Evolutionary conservation across 2,888 invertebrate genomes (phyloP), one percentile per base, ranked within the genome.

Genomic region (Chalcis sispes): DNA sequence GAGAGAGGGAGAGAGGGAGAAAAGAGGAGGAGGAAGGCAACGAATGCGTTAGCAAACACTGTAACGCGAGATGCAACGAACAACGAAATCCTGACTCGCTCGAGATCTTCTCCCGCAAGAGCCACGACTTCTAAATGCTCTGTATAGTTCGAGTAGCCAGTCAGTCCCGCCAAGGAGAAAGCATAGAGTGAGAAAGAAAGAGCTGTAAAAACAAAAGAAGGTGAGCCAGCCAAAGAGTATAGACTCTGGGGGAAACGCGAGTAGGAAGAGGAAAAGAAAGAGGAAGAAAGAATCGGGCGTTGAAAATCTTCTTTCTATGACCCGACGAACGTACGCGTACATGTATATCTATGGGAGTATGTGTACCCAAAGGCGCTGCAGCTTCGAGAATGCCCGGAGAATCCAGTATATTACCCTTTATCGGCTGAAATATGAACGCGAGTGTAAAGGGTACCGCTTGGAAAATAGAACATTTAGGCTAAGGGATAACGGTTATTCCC

Each of bases 331-430:
- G 50, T 77, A 65, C n/a, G 27, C 42, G 27, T 56, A 65, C 54
- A 29, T 54, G n/a, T n/a, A n/a, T n/a, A n/a, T n/a, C n/a, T n/a
- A n/a, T n/a, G n/a, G n/a, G n/a, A n/a, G n/a, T n/a, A n/a, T n/a
- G n/a, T n/a, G 59, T 70, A 74, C 73, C 72, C 72, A 75, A 66
- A 77, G 66, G 77, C 54, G 46, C 15, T 48, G 42, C n/a, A n/a
- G 42, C 32, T 40, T n/a, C 61, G 56, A 72, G 72, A 52, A 73
- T 79, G 62, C 64, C 42, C 77, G 58, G 66, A 73, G 77, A 80
- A 80, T 82, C 79, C 78, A 77, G 75, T 81, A 79, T 79, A 81
- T 81, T 81, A 82, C 74, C 80, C 79, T 84, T 84, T 83, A 82
- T 82, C 82, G 81, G 71, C 58, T 80, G 79, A 81, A 81, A 82